These are phyloP conservation scores for Folsomia candida DNA, from an alignment of 2,888 invertebrate genomes.

Conservation along the genomic window DNA sequence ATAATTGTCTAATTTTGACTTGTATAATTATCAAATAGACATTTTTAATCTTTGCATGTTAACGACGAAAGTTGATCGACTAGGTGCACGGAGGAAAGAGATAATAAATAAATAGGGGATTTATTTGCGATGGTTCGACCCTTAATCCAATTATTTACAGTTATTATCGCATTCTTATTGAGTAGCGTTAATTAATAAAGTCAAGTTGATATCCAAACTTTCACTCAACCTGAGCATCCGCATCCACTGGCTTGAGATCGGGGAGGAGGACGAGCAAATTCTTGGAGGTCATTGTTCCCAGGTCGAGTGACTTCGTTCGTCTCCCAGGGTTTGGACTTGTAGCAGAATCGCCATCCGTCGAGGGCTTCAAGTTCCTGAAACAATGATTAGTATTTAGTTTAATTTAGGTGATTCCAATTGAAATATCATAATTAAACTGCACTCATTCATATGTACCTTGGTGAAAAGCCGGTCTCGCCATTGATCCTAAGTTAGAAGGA, in stretches of 20 bases:
- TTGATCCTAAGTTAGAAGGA: too few species aligned
- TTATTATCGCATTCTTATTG: too few species aligned
- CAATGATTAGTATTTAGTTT: neutral
- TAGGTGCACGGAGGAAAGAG: too few species aligned
- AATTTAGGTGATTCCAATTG: neutral
- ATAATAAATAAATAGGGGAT: too few species aligned
- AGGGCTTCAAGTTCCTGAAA: conserved; percentile 47
- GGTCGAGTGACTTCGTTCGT: conserved; percentile 41
- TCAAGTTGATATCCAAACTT: neutral
- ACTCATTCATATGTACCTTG: conserved; percentile 1
- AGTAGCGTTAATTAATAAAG: too few species aligned
- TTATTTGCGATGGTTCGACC: too few species aligned
- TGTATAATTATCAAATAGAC: too few species aligned
- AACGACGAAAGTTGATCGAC: too few species aligned
- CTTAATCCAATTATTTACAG: too few species aligned
- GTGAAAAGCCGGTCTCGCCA: conserved; percentile 47
- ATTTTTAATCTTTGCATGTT: too few species aligned
- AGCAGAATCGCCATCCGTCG: conserved; percentile 50
- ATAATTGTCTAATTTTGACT: too few species aligned
- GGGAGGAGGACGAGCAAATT: conserved; percentile 38
- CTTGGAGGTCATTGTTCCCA: conserved; percentile 39
- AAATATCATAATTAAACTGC: neutral
- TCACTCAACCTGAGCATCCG: conserved; percentile 36
- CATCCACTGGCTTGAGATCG: conserved; percentile 24
- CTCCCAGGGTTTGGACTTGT: conserved; percentile 49